Conservation (phyloP, 2,113 vertebrate genomes). For the Conger conger region DNA sequence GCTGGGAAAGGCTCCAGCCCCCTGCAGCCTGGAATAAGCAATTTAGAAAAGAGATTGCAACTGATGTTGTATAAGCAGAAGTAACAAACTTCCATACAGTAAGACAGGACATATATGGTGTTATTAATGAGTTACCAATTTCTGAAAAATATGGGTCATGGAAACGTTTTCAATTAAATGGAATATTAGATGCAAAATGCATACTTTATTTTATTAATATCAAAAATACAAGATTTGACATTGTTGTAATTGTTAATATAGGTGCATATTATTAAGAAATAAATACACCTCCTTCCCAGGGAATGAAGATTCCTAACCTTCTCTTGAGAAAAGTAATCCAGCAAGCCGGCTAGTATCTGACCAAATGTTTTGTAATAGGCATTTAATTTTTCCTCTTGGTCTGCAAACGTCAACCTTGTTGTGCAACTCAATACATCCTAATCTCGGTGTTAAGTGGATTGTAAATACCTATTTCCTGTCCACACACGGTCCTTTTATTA, state of each 20-base stretch:
- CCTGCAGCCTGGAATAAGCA: too few relatives aligned
- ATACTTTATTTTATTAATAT: not conserved
- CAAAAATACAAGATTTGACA: not conserved
- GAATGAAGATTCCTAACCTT: not conserved
- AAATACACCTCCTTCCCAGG: not conserved
- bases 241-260: not conserved
- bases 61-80: too few relatives aligned
- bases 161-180: not conserved
- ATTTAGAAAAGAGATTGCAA: too few relatives aligned
- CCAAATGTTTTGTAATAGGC: not conserved
- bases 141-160: not conserved
- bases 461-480: slow-evolving; percentile 26
- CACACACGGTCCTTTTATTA: slow-evolving; percentile 15
- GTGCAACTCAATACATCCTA: slow-evolving; percentile 30
- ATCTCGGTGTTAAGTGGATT: slow-evolving; percentile 34
- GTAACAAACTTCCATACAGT: not conserved
- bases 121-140: not conserved
- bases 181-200: not conserved
- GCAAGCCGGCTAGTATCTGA: not conserved
- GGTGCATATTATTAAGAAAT: not conserved
- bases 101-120: not conserved
- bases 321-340: not conserved
- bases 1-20: too few relatives aligned
- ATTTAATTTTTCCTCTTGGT: slow-evolving; percentile 23
- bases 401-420: slow-evolving; percentile 22